Evolutionary conservation across 92 coral and sea anemone species (phyloP), one percentile per base, ranked within the genome.

Genomic region (Plumapathes pennacea): DNA sequence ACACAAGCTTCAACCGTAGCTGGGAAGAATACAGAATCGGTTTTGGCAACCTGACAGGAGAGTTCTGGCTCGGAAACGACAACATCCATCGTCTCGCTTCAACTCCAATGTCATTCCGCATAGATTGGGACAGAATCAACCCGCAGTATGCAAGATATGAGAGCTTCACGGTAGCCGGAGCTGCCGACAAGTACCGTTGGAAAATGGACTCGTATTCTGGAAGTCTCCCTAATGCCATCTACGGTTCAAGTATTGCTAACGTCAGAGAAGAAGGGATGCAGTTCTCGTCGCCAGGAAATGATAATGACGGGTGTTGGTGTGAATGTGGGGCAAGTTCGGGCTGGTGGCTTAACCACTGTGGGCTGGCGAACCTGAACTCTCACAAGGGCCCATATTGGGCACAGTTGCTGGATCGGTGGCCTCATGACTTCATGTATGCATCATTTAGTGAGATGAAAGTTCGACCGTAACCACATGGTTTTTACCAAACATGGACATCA

Each of bases 31-130:
- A 67, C 64, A 24, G 42, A 29, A 25, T 14, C 3, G 75, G 75
- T 2, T 67, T 67, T 34, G 75, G 75, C 14, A 53, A 53, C 25
- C 63, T 45, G 6, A 32, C 32, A 32, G 38, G 20, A 18, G 75
- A 67, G 37, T 53, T 51, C 44, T 67, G 75, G 75, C 54, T 67
- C 5, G 75, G 75, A 14, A 67, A 67, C 30, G 50, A 53, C 5
- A 64, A 41, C 10, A 67, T 67, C 12, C 44, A 67, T 28, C 63
- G 54, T 0, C 41, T 67, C n/a, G 55, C 63, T 5, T 30, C 18
- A 44, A 15, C 75, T n/a, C 63, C 75, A 0, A 53, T 21, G 43
- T 32, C 4, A 31, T 64, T 67, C 11, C 25, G 38, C 3, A 25
- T 67, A 3, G 0, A 29, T 17, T 64, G 53, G 27, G 14, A 38